Evolutionary conservation across 2,888 invertebrate species (phyloP).

Genomic region (Protonemura montana): DNA sequence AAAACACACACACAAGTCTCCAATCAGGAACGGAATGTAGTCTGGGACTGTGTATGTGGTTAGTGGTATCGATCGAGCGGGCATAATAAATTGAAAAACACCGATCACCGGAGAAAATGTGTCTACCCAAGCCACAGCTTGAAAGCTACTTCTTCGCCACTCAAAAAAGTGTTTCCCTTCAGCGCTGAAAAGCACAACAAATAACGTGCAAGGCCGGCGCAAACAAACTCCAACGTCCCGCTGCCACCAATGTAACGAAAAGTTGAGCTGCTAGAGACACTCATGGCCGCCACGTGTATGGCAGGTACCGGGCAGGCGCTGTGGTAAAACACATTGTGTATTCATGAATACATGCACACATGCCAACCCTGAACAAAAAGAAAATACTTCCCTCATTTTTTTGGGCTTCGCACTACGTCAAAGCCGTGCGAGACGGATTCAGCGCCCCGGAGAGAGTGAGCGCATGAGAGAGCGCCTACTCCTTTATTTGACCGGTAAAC

Average conservation of each 20-base stretch:
- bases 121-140: not conserved
- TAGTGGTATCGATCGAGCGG: not conserved
- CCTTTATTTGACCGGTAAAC: conserved; percentile 48
- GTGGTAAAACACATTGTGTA: not conserved
- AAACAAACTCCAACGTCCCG: not conserved
- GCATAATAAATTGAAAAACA: not conserved
- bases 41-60: not conserved
- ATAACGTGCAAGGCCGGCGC: not conserved
- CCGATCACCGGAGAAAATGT: not conserved
- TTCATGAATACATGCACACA: not conserved
- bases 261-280: not conserved
- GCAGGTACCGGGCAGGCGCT: not conserved
- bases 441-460: not conserved
- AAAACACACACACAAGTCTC: not conserved
- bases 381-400: not conserved
- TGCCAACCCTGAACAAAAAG: not conserved
- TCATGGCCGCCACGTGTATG: not conserved
- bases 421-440: not conserved
- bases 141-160: not conserved
- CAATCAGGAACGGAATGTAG: not conserved
- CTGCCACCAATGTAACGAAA: not conserved
- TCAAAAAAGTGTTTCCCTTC: not conserved
- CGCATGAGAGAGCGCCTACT: not conserved
- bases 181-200: not conserved
- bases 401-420: not conserved